Percentiles rank a stretch among this genome's conserved stretches.
Evolutionary conservation across 2,113 vertebrate genomes (phyloP).

Genomic region (Ochotona curzoniae): DNA sequence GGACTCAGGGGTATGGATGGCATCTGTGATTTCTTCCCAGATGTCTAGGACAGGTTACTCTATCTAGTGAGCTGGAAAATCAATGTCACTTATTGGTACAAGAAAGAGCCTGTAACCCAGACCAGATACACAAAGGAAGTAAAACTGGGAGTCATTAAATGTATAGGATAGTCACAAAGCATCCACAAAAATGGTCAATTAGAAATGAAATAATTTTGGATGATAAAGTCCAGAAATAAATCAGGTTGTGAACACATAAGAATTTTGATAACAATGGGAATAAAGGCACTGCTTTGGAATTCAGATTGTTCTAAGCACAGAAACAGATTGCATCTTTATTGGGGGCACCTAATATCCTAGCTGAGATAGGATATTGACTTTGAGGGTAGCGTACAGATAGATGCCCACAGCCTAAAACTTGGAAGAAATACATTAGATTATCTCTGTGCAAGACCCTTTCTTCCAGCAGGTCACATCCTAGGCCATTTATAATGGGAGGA

Average conservation of each 20-base stretch:
- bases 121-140: conserved; percentile 29
- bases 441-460: neutral
- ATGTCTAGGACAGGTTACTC: conserved; percentile 27
- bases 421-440: conserved; percentile 35
- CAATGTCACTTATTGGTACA: neutral
- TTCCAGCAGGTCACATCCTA: neutral
- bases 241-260: neutral
- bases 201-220: no score
- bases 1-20: neutral
- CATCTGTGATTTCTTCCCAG: conserved; percentile 11
- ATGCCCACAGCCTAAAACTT: neutral
- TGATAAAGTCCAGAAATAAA: neutral
- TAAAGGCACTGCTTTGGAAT: neutral
- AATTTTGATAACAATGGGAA: conserved; percentile 23
- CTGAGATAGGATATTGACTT: neutral
- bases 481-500: neutral
- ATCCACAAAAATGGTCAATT: no score
- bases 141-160: conserved; percentile 19
- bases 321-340: neutral
- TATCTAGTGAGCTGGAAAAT: conserved; percentile 18
- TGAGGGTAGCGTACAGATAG: neutral
- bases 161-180: no score
- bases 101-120: conserved; percentile 33
- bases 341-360: neutral
- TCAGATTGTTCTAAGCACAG: neutral